These are phyloP conservation scores for Regulus satrapa DNA, from an alignment of 2,113 vertebrate species.

Conservation along the genomic window DNA sequence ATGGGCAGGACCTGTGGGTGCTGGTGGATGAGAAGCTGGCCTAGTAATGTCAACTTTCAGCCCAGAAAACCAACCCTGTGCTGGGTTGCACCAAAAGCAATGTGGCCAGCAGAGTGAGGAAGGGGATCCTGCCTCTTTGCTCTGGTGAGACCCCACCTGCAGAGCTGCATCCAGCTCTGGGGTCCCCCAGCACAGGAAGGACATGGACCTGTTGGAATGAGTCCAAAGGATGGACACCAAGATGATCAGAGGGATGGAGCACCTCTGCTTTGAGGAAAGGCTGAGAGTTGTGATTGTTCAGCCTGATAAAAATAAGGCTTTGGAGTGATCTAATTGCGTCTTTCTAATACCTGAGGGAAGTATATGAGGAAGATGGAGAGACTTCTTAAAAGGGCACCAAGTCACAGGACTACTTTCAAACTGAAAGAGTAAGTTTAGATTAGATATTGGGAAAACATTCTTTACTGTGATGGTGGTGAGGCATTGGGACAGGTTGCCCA, in stretches of 20 bases:
- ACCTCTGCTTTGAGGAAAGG: not conserved
- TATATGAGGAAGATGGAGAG: not conserved
- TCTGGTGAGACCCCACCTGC: not conserved
- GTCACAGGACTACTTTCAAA: not conserved
- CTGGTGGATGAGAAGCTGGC: not conserved
- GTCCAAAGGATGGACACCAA: not conserved
- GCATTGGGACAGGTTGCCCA: not conserved
- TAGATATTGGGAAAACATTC: not conserved
- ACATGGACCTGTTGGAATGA: fast-evolving
- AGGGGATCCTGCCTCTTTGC: not conserved
- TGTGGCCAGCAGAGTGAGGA: fast-evolving
- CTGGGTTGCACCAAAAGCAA: not conserved
- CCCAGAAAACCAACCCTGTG: not conserved
- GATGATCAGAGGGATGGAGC: not conserved
- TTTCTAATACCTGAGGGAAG: not conserved
- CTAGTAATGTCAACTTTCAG: not conserved
- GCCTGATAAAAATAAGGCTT: not conserved
- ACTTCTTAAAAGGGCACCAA: not conserved
- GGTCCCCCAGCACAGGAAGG: not conserved
- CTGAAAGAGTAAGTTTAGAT: not conserved
- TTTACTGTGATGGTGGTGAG: not conserved
- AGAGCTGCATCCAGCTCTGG: not conserved
- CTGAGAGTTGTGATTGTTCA: not conserved
- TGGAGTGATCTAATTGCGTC: not conserved
- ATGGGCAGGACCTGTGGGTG: not conserved